Evolutionary conservation across 2,797 vertebrate genomes (phyloP).

Genomic region (Mus spretus): DNA sequence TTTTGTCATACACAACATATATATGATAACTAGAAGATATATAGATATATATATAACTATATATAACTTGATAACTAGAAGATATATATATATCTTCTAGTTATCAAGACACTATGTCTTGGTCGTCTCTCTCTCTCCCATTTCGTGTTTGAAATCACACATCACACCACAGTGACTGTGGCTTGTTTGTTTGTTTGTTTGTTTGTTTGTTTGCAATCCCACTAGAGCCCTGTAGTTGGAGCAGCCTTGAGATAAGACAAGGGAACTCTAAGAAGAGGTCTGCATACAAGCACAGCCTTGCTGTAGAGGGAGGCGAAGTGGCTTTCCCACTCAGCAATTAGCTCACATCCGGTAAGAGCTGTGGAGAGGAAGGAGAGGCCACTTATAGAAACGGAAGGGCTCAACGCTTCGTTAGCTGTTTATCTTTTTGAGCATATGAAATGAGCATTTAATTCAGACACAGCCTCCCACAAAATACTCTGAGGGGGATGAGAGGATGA

Average conservation of each 20-base stretch:
- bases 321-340: neutral
- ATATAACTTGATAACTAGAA: too few species aligned
- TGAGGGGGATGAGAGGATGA: neutral
- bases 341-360: neutral
- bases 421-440: slow-evolving; percentile 34
- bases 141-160: neutral
- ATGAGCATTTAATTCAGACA: slow-evolving; percentile 64
- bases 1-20: too few species aligned
- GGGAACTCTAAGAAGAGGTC: neutral
- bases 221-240: neutral
- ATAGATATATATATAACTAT: too few species aligned
- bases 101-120: neutral
- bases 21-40: too few species aligned
- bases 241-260: neutral
- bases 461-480: slow-evolving; percentile 4
- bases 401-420: neutral
- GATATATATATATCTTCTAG: neutral
- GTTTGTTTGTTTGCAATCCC: neutral
- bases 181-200: neutral
- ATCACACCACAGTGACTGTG: neutral
- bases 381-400: neutral
- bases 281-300: neutral
- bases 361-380: neutral
- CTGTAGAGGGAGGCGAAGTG: neutral
- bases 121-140: neutral